These are phyloP conservation scores for Phortica magna DNA, from an alignment of 2,888 invertebrate genomes.

Conservation along the genomic window DNA sequence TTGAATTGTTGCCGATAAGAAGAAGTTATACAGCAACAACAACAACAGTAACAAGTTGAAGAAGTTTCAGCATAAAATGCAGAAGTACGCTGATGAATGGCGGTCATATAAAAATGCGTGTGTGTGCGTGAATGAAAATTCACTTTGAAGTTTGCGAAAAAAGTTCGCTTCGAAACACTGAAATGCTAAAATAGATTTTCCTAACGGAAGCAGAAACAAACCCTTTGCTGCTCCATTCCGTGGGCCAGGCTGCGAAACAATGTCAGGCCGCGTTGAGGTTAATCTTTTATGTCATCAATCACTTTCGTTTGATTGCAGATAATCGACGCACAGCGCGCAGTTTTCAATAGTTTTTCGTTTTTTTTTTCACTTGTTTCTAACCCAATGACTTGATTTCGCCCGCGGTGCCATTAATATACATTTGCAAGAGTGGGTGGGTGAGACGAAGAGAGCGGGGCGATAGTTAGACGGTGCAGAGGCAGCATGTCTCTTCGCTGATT, in stretches of 20 bases:
- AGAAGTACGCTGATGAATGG: constrained; percentile 17
- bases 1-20: constrained; percentile 13
- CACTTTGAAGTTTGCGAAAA: constrained; percentile 29
- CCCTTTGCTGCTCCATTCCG: neutral
- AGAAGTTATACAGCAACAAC: neutral
- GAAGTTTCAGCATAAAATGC: neutral
- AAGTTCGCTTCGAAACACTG: constrained; percentile 7
- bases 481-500: constrained; percentile 12
- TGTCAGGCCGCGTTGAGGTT: constrained; percentile 1
- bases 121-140: constrained; percentile 6
- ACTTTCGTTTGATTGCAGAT: constrained; percentile 63
- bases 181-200: neutral
- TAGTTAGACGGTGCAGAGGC: neutral
- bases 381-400: neutral
- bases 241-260: neutral
- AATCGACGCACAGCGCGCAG: constrained; percentile 57
- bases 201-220: neutral
- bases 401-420: neutral
- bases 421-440: neutral
- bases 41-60: no score
- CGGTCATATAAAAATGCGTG: neutral
- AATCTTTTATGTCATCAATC: constrained; percentile 59
- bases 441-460: neutral
- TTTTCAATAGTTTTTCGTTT: constrained; percentile 32
- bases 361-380: neutral